Conservation (phyloP, 2,113 vertebrate genomes). For the Saccopteryx bilineata region DNA sequence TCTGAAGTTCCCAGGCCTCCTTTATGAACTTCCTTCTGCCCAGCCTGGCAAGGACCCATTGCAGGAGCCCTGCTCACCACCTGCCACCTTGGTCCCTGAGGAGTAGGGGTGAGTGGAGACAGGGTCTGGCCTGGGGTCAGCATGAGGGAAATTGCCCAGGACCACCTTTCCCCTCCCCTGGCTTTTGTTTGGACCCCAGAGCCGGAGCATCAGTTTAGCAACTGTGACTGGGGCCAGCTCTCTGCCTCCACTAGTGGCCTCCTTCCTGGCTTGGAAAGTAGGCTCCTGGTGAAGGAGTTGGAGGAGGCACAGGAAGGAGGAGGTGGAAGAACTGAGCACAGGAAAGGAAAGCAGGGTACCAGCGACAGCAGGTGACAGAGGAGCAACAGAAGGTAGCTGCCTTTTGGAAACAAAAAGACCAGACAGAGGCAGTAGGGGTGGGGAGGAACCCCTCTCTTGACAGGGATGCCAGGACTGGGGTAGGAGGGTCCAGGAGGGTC, state of each 20-base stretch:
- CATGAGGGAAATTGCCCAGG: not conserved
- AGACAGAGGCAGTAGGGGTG: not conserved
- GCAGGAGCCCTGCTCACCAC: not conserved
- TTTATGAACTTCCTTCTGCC: not conserved
- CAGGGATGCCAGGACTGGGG: slow-evolving; percentile 13
- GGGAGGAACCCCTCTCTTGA: not conserved
- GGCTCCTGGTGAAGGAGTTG: not conserved
- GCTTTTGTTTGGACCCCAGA: not conserved
- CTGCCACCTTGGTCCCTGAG: not conserved
- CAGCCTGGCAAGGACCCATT: not conserved
- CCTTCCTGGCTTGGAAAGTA: not conserved
- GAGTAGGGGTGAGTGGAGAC: not conserved
- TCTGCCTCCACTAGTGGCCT: not conserved
- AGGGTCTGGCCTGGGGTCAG: not conserved
- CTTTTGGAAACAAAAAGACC: slow-evolving; percentile 47
- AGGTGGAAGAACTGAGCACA: not conserved
- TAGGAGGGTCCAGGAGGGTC: slow-evolving; percentile 45
- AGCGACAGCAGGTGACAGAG: not conserved
- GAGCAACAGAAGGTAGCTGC: not conserved
- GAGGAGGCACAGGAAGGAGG: not conserved
- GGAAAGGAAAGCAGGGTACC: not conserved
- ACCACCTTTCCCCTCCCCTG: not conserved
- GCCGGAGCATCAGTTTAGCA: not conserved
- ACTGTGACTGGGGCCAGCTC: not conserved
- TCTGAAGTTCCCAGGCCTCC: not conserved